Evolutionary conservation across 1,140 invertebrate genomes (phyloP).

Genomic region (Adelges cooleyi): DNA sequence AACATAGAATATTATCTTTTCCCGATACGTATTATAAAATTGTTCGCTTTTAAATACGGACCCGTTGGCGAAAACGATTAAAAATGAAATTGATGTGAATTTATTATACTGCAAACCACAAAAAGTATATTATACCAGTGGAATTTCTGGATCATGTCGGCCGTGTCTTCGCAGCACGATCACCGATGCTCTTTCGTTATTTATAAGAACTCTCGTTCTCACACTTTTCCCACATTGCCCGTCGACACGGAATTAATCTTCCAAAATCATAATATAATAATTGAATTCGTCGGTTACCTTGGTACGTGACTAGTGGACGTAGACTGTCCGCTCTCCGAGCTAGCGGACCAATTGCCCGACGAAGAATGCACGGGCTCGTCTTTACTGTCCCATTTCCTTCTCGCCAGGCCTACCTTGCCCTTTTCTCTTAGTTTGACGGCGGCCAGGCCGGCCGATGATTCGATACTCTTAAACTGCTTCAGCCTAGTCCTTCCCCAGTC

Average conservation of each 20-base stretch:
- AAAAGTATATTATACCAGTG: too few relatives aligned
- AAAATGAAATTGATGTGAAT: too few relatives aligned
- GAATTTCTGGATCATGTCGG: too few relatives aligned
- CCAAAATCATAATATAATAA: too few relatives aligned
- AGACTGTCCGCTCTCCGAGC: slow-evolving; percentile 77
- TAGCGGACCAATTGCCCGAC: slow-evolving; percentile 87
- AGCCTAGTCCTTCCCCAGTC: slow-evolving; percentile 68
- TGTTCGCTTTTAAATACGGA: too few relatives aligned
- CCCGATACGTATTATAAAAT: too few relatives aligned
- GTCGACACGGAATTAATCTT: too few relatives aligned
- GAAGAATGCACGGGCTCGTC: slow-evolving; percentile 72
- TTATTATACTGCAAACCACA: too few relatives aligned
- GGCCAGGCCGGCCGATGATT: slow-evolving; percentile 10
- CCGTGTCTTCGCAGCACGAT: too few relatives aligned
- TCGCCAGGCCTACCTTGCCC: slow-evolving; percentile 21
- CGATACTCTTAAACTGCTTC: slow-evolving; percentile 52
- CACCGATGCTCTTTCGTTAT: neutral
- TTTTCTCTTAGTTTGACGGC: slow-evolving; percentile 31
- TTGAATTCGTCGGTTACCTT: slow-evolving; percentile 40
- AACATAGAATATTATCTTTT: too few relatives aligned
- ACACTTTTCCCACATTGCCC: neutral
- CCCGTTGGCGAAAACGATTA: too few relatives aligned
- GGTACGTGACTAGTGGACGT: slow-evolving; percentile 49
- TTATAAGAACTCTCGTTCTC: neutral
- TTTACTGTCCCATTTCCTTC: slow-evolving; percentile 32